Evolutionary conservation across 2,888 invertebrate species (phyloP).

Genomic region (Acheta domesticus): DNA sequence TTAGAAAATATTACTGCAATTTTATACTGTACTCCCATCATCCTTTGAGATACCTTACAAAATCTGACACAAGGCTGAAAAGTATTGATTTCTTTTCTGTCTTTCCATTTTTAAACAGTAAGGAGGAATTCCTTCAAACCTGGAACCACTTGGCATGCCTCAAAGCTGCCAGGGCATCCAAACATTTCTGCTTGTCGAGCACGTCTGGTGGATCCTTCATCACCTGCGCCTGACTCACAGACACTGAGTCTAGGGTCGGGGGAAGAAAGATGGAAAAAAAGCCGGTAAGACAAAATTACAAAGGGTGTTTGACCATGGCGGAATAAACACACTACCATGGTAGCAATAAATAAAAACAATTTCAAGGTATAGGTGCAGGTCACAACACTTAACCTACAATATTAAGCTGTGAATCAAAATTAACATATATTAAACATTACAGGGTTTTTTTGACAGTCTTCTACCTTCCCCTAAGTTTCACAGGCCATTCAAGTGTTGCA

Average conservation of each 20-base stretch:
- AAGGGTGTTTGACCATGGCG: slow-evolving; percentile 76
- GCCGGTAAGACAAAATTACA: slow-evolving; percentile 48
- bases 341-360: slow-evolving; percentile 34
- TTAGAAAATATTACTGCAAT: background rate
- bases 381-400: slow-evolving; percentile 26
- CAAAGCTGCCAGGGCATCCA: slow-evolving; percentile 99
- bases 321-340: slow-evolving; percentile 26
- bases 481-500: too few relatives aligned
- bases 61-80: slow-evolving; percentile 46
- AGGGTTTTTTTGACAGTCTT: too few relatives aligned
- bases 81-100: slow-evolving; percentile 39
- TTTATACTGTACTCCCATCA: slow-evolving; percentile 28
- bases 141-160: slow-evolving; percentile 99
- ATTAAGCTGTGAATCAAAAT: background rate
- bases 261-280: slow-evolving; percentile 38
- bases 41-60: slow-evolving; percentile 18
- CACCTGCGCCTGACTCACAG: slow-evolving; percentile 44
- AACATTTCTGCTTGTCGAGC: slow-evolving; percentile 98
- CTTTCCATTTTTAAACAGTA: slow-evolving; percentile 33
- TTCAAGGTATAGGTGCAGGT: slow-evolving; percentile 36
- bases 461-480: too few relatives aligned
- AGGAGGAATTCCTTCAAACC: slow-evolving; percentile 60
- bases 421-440: background rate
- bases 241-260: slow-evolving; percentile 39
- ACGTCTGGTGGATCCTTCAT: slow-evolving; percentile 74